Evolutionary conservation across 2,113 vertebrate species (phyloP).

Genomic region (Trogon melanurus): DNA sequence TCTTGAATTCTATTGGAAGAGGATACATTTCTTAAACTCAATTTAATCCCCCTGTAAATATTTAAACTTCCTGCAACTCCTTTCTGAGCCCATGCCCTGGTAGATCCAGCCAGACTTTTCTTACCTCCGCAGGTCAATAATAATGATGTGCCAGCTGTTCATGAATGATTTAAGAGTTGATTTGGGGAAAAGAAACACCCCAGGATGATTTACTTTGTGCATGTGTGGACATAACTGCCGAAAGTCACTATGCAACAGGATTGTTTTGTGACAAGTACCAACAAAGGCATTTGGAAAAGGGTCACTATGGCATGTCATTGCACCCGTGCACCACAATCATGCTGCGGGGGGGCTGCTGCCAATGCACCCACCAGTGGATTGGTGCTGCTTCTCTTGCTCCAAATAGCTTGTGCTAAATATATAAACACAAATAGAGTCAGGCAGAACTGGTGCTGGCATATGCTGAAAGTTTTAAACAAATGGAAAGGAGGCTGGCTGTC

Average conservation of each 20-base stretch:
- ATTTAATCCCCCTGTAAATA: not conserved
- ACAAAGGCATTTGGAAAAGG: not conserved
- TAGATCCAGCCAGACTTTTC: not conserved
- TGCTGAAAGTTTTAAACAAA: not conserved
- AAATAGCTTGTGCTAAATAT: not conserved
- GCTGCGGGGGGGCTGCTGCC: not conserved
- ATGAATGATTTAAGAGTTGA: not conserved
- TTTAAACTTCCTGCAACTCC: not conserved
- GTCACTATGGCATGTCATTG: too few relatives aligned
- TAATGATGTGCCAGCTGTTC: not conserved
- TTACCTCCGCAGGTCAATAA: not conserved
- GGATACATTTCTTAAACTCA: not conserved
- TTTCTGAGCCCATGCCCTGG: not conserved
- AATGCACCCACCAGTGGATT: not conserved
- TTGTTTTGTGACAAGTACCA: not conserved
- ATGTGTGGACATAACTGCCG: not conserved
- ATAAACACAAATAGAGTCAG: not conserved
- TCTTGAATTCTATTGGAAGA: not conserved
- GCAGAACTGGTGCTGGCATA: not conserved
- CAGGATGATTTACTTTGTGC: not conserved
- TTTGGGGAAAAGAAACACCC: not conserved
- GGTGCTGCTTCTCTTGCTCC: not conserved
- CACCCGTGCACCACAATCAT: fast-evolving
- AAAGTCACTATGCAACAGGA: not conserved
- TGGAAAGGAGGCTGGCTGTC: not conserved